Evolutionary conservation across 2,888 invertebrate species (phyloP).

Genomic region (Maniola hyperantus): DNA sequence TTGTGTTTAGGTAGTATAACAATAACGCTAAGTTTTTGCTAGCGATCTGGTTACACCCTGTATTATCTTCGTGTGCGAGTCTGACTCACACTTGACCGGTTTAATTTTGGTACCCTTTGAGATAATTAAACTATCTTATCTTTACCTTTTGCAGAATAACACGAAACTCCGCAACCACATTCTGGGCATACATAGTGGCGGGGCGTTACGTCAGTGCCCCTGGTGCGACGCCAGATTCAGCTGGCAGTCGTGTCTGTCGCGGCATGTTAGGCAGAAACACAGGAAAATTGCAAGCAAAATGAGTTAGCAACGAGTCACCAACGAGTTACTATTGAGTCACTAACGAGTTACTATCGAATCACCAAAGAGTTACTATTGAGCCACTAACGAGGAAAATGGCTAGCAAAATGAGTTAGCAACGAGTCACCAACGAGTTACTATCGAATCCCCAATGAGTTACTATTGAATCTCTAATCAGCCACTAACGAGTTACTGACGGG

Average conservation of each 20-base stretch:
- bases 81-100: too few species aligned
- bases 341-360: not conserved
- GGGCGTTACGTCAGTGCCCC: constrained; percentile 55
- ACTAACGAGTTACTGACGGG: not conserved
- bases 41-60: too few species aligned
- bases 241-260: constrained; percentile 69
- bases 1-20: too few species aligned
- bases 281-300: not conserved
- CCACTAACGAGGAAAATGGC: too few species aligned
- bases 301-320: not conserved
- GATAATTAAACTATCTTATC: too few species aligned
- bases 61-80: not conserved
- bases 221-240: constrained; percentile 63
- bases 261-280: constrained; percentile 52
- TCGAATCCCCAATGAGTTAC: not conserved
- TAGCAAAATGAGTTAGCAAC: not conserved
- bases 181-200: constrained; percentile 57
- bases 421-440: not conserved
- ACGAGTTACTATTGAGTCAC: not conserved
- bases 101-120: too few species aligned
- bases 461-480: not conserved
- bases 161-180: constrained; percentile 66
- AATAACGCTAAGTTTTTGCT: too few species aligned
- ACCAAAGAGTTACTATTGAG: not conserved
- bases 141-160: constrained; percentile 53